phyloP scores from a whole-genome alignment of 2,888 invertebrate genomes.

The Xestia ashworthii region DNA sequence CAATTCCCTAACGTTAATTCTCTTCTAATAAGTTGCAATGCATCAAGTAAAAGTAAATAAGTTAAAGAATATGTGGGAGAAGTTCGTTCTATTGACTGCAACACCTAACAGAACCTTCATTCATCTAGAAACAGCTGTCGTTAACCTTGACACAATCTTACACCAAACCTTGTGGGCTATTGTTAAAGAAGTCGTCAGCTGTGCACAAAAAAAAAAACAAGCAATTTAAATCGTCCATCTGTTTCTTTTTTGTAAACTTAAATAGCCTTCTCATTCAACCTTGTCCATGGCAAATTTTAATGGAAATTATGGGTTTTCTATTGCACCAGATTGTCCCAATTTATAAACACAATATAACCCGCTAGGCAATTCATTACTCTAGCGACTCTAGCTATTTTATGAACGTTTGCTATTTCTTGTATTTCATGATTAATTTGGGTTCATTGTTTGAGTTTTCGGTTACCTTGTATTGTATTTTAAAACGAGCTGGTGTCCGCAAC shows the following conservation, averaged over 20 bases:
- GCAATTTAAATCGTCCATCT: neutral
- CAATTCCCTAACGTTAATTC: neutral
- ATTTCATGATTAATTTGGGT: neutral
- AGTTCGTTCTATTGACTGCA: neutral
- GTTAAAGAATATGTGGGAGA: neutral
- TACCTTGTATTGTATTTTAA: neutral
- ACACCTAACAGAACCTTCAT: neutral
- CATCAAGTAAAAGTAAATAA: neutral
- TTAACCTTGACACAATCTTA: slow-evolving; percentile 6
- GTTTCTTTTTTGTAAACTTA: slow-evolving; percentile 13
- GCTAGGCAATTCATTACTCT: neutral
- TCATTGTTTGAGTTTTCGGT: neutral
- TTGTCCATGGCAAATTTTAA: slow-evolving; percentile 3
- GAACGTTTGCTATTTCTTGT: neutral
- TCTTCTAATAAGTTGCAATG: neutral
- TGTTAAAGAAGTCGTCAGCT: neutral
- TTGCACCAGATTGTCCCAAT: neutral
- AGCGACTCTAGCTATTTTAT: neutral
- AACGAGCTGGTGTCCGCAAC: no score
- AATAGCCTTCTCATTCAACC: slow-evolving; percentile 16
- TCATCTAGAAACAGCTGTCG: slow-evolving; percentile 11
- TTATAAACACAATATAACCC: slow-evolving; percentile 4
- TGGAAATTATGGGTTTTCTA: slow-evolving; percentile 16
- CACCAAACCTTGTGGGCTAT: slow-evolving; percentile 15
- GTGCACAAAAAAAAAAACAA: slow-evolving; percentile 13